Base-by-base conservation (phyloP, 2,888 invertebrate genomes). In the Lottia gigantea region DNA sequence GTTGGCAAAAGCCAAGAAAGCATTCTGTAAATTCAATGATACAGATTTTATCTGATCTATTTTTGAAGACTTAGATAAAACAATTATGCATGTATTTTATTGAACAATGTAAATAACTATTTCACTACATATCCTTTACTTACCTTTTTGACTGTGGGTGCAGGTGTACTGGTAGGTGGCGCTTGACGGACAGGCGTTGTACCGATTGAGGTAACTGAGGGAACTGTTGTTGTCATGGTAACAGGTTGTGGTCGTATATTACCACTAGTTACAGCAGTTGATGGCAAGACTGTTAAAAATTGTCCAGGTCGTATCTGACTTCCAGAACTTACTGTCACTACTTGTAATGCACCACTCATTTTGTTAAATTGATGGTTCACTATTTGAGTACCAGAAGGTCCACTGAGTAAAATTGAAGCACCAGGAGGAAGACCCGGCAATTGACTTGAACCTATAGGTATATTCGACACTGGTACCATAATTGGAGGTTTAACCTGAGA, bases 281-380 rank as follows among this genome's bases (percentile, higher is more conserved):
- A 45, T 19, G 68, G 71, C 46, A 74, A 69, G 31, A 78, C 74
- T 11, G 76, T 78, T 14, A 79, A 47, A 62, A 79, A 64, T 62
- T 74, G 70, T 19, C 79, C 81, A 23, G 80, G 78, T n/a, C 78
- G 68, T 15, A 83, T 64, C 80, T 19, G 81, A 74, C 71, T 82
- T 78, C 63, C 73, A 23, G 16, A 55, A 66, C 25, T 49, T 55
- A 65, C 62, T n/a, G n/a, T 61, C 19, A 40, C 46, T 11, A 68
- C 68, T 55, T 74, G 73, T 46, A 62, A 49, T 61, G 68, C 72
- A 61, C 70, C 73, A 62, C 40, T 62, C 72, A 46, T 76, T 67
- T 63, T 75, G 65, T 63, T 68, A 66, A 55, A 64, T 23, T 23
- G 62, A 46, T 66, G 23, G 45, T 65, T 68, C 14, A 76, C 63